phyloP scores from a whole-genome alignment of 2,888 invertebrate species.

The Stegophylla sp. region DNA sequence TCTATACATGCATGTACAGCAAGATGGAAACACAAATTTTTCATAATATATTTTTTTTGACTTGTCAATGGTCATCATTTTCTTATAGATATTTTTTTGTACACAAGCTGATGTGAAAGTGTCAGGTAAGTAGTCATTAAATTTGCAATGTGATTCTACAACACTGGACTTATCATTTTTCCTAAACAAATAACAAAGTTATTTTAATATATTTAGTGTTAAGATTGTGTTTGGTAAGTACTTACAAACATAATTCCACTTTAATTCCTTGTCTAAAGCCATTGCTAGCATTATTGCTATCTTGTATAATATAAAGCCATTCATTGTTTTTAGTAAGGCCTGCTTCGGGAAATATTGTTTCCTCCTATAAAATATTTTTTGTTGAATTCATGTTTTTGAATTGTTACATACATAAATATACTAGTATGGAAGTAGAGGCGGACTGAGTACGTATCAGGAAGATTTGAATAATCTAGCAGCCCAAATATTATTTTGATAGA shows the following conservation, averaged over 20 bases:
- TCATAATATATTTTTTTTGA: conserved; percentile 66
- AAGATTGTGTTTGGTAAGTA: conserved; percentile 61
- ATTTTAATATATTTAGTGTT: background rate
- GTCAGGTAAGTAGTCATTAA: conserved; percentile 66
- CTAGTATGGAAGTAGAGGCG: too few species aligned
- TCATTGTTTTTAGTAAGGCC: conserved; percentile 71
- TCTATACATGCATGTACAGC: conserved; percentile 73
- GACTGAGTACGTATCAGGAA: too few species aligned
- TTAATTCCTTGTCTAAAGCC: conserved; percentile 75
- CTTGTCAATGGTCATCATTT: conserved; percentile 68
- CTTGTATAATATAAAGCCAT: conserved; percentile 72
- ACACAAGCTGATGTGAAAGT: conserved; percentile 69
- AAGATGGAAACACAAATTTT: conserved; percentile 74
- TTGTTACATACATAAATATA: background rate
- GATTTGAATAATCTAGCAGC: too few species aligned
- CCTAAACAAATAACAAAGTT: conserved; percentile 31
- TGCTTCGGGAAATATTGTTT: conserved; percentile 71
- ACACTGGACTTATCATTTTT: conserved; percentile 56
- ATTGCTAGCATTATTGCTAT: conserved; percentile 67
- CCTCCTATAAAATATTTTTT: conserved; percentile 63
- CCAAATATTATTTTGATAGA: too few species aligned
- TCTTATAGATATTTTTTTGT: conserved; percentile 70
- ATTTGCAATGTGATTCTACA: conserved; percentile 65
- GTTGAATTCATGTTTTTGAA: background rate
- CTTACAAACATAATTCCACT: conserved; percentile 78